Conservation (phyloP, 2,113 vertebrate species). For the Trichechus manatus region DNA sequence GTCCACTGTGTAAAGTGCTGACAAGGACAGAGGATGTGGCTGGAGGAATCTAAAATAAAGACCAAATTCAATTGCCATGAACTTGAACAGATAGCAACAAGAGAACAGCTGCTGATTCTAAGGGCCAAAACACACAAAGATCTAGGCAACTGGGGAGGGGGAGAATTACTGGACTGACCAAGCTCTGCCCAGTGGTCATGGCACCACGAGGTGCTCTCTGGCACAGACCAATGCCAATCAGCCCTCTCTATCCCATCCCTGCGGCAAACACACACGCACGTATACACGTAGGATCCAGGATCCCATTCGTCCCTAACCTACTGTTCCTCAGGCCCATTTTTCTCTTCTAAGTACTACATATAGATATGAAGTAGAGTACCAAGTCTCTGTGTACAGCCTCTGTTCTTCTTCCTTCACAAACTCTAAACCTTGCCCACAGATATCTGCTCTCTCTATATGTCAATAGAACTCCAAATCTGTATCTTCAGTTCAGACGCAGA, state of each 20-base stretch:
- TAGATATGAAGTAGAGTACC: background rate
- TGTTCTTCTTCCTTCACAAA: conserved; percentile 33
- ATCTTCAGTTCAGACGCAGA: conserved; percentile 14
- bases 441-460: background rate
- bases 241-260: background rate
- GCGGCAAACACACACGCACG: background rate
- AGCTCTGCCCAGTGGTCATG: background rate
- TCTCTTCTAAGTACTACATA: background rate
- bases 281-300: background rate
- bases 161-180: background rate
- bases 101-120: background rate
- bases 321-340: background rate
- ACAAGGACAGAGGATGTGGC: background rate
- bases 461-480: background rate
- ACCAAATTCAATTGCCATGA: background rate
- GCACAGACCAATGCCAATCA: background rate
- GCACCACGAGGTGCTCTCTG: background rate
- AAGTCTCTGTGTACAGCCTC: background rate
- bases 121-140: conserved; percentile 15
- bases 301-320: background rate
- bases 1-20: background rate
- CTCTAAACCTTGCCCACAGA: conserved; percentile 32
- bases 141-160: background rate
- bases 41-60: background rate
- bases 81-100: background rate